A percentile compares a stretch with the other conserved stretches of the same genome.
Evolutionary conservation across 2,113 vertebrate species (phyloP).

Genomic region (Bubo blakistoni): DNA sequence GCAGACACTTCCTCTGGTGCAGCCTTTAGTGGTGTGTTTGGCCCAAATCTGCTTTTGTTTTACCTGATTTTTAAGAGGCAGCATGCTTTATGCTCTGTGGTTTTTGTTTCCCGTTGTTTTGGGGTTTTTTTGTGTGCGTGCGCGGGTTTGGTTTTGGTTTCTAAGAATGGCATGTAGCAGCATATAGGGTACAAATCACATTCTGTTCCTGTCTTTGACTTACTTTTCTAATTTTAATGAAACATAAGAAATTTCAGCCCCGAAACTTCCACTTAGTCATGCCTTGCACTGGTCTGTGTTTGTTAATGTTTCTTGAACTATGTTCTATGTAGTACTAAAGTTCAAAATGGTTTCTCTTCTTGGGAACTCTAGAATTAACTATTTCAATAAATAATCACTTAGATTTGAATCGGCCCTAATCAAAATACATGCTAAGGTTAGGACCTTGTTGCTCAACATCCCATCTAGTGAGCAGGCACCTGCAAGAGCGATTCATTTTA

Average conservation of each 20-base stretch:
- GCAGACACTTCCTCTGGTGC: not conserved
- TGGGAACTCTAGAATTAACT: not conserved
- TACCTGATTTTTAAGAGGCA: no score
- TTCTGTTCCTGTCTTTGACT: not conserved
- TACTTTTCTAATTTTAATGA: not conserved
- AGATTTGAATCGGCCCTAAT: not conserved
- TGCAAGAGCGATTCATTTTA: not conserved
- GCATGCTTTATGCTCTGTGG: no score
- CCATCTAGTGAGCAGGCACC: not conserved
- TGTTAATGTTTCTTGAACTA: not conserved
- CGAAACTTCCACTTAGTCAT: not conserved
- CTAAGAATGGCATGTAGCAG: not conserved
- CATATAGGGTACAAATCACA: no score
- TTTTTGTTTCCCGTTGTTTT: no score
- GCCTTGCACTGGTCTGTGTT: not conserved
- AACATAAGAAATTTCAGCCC: not conserved
- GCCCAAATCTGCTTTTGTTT: no score
- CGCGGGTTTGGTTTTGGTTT: not conserved
- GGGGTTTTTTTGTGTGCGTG: no score
- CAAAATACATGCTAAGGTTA: not conserved
- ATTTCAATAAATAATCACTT: not conserved
- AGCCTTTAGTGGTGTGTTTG: rapidly evolving
- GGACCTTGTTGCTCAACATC: not conserved
- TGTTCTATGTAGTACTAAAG: not conserved
- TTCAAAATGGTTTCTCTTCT: not conserved